Evolutionary conservation across 2,888 invertebrate species (phyloP).

Genomic region (Cheilosia vernalis): DNA sequence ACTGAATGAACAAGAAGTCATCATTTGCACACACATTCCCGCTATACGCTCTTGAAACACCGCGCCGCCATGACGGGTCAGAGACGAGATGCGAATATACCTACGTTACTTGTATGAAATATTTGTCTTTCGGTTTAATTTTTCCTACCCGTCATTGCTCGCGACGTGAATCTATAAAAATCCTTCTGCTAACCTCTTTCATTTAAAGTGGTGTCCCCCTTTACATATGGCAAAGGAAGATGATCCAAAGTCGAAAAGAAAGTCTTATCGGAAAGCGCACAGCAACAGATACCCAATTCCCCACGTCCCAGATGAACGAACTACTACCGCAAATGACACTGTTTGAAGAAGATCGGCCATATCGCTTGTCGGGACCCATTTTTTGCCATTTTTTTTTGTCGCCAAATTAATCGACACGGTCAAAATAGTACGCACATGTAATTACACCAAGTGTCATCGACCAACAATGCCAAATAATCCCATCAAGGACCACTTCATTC

Average conservation of each 20-base stretch:
- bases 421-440: slow-evolving; percentile 23
- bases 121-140: neutral
- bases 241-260: neutral
- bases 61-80: slow-evolving; percentile 19
- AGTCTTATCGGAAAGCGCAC: slow-evolving; percentile 14
- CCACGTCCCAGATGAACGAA: too few relatives aligned
- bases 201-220: slow-evolving; percentile 7
- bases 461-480: slow-evolving; percentile 42
- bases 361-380: neutral
- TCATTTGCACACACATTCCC: slow-evolving; percentile 47
- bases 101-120: neutral
- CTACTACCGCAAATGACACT: slow-evolving; percentile 3
- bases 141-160: slow-evolving; percentile 1
- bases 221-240: neutral
- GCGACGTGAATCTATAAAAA: slow-evolving; percentile 20
- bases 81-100: neutral
- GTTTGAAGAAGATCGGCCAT: slow-evolving; percentile 1
- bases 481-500: slow-evolving; percentile 60
- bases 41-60: neutral
- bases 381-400: neutral
- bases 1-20: slow-evolving; percentile 55
- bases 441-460: slow-evolving; percentile 58
- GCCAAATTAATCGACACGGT: slow-evolving; percentile 11
- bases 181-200: slow-evolving; percentile 12
- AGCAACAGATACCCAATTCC: slow-evolving; percentile 7